A percentile compares a stretch with the other conserved stretches of the same genome.
phyloP scores from a whole-genome alignment of 2,797 vertebrate genomes.

The Enoplosus armatus region DNA sequence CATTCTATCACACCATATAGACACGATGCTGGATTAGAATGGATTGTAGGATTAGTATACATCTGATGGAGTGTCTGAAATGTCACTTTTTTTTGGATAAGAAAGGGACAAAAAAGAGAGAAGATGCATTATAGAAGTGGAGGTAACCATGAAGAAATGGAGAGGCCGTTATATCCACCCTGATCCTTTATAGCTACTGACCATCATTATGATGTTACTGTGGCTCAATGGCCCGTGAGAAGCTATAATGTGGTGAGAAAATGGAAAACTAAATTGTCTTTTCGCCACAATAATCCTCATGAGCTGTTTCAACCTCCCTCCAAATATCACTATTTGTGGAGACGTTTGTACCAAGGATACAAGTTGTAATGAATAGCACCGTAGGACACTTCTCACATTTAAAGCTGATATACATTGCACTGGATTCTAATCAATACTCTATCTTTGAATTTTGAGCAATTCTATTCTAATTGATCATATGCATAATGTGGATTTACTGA shows the following conservation, averaged over 20 bases:
- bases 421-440: too few species aligned
- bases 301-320: constrained; percentile 3
- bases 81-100: neutral
- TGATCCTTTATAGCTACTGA: constrained; percentile 30
- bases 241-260: constrained; percentile 19
- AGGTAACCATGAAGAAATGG: neutral
- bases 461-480: neutral
- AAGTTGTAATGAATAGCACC: neutral
- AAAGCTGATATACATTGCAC: neutral
- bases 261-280: constrained; percentile 20
- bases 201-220: constrained; percentile 35
- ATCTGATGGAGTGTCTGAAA: neutral
- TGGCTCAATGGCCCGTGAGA: constrained; percentile 27
- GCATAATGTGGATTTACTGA: neutral
- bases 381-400: neutral
- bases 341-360: neutral
- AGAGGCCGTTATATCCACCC: neutral
- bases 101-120: neutral
- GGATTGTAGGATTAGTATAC: neutral
- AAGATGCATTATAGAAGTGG: too few species aligned
- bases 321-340: constrained; percentile 14
- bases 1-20: neutral
- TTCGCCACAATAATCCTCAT: neutral
- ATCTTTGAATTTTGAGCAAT: too few species aligned
- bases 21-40: neutral